Evolutionary conservation across 2,797 vertebrate species (phyloP), one percentile per base, ranked within the genome.

Genomic region (Sebastes wilsoni): DNA sequence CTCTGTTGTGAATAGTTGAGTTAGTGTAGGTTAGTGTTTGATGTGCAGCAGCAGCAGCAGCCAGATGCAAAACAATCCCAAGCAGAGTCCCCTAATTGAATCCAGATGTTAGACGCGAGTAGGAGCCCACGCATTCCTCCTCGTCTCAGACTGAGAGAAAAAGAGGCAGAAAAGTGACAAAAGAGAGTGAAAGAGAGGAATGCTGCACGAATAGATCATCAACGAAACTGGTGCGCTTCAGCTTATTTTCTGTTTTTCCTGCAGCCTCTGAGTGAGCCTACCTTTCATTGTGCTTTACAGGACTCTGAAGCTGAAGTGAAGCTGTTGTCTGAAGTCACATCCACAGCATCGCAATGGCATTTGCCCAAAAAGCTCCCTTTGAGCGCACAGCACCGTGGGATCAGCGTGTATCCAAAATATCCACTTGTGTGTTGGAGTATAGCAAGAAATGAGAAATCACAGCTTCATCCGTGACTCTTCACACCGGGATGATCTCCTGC

Each of bases 101-200:
- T 95, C 96, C 98, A 99, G 98, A 99, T 99, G 98, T 97, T 22
- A 77, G 90, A 86, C 89, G 66, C 75, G 72, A 85, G 86, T 81
- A 82, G 86, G 6, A 86, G 88, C 91, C 91, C 88, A 89, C 85
- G 76, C 94, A 96, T 95, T 95, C 95, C 93, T 93, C 78, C 2
- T 46, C 73, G 89, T 88, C 89, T 82, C 68, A 68, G 65, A 49
- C 70, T 25, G 80, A 75, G 82, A 77, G 69, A 73, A 81, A 73
- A 81, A 64, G 67, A 11, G 72, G 72, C 38, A 77, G 38, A 66
- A 67, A 77, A 78, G 66, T 74, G 84, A 82, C 69, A 87, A 87
- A 84, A 38, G 66, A 72, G 79, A 84, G 74, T 25, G 49, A 16
- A 42, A 46, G n/a, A 28, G 23, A 69, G 49, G n/a, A 54, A 61